Evolutionary conservation across 1,140 invertebrate species (phyloP), one percentile per base, ranked within the genome.

Genomic region (Pachyrhynchus sulphureomaculatus): DNA sequence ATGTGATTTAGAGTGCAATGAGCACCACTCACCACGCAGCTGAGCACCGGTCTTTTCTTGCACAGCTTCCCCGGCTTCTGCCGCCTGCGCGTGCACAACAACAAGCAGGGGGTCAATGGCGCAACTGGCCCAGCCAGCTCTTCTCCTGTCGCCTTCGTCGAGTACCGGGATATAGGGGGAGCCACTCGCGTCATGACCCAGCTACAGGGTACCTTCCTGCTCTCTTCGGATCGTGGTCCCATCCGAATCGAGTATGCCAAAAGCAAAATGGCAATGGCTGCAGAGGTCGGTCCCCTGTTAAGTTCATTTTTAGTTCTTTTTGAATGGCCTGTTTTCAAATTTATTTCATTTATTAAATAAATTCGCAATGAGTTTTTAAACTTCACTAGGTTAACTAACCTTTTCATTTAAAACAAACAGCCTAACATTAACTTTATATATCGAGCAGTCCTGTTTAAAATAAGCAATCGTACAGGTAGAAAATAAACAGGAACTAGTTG

Each of bases 161-260:
- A 98, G 83, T 98, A 94, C 83, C 87, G 89, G 82, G 93, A 95
- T 80, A 86, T 95, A 70, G 82, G 85, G 75, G 91, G 88, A 78
- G 95, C 96, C 64, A 86, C 90, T 70, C 87, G 91, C 72, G 95
- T 93, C 70, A 90, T 97, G 88, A 85, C 87, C 70, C 85, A 90
- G 70, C 87, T 98, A 67, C 94, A 98, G 80, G 95, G 95, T 76
- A 92, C 92, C 76, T 91, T 95, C 78, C 87, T 98, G 66, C 86
- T 94, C 75, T 95, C 93, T 77, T 96, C 93, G 61, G 95, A 97
- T 77, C 86, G 91, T 68, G 93, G 93, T 72, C 92, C 94, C 75
- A 96, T 98, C 78, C 88, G 95, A 79, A 96, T 98, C 79, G 96
- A 98, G 85, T 98, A 94, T 84, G 95, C 95, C 77, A 95, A 95